Evolutionary conservation across 2,888 invertebrate genomes (phyloP).

Genomic region (Neoaliturus tenellus): DNA sequence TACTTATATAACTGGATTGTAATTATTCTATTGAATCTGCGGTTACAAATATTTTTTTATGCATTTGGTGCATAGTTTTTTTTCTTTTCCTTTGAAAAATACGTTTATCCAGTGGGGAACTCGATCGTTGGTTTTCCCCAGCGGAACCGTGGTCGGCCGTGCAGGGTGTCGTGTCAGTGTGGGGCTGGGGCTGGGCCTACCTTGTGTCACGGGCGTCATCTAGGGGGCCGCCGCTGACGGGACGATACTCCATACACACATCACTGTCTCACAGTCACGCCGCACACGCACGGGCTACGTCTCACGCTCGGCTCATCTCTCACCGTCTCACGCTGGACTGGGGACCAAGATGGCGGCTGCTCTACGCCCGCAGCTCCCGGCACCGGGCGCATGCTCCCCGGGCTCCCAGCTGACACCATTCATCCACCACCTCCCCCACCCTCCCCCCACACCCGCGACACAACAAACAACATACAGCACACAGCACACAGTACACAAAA

Average conservation of each 20-base stretch:
- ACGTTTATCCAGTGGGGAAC: no score
- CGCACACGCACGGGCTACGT: not conserved
- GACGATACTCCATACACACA: not conserved
- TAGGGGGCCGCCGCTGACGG: not conserved
- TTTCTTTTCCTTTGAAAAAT: no score
- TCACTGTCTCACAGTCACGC: not conserved
- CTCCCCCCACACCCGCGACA: not conserved
- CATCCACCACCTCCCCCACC: not conserved
- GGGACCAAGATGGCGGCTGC: constrained; percentile 5
- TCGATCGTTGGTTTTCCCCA: no score
- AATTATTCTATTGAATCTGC: no score
- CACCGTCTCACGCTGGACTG: not conserved
- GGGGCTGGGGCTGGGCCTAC: no score
- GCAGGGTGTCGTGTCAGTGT: no score
- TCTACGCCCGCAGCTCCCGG: not conserved
- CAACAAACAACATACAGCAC: no score
- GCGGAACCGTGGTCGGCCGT: no score
- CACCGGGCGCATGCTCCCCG: not conserved
- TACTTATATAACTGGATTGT: no score
- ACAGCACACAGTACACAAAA: no score
- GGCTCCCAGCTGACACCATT: not conserved
- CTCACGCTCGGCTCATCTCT: not conserved
- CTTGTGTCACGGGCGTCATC: not conserved
- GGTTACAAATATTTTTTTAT: no score
- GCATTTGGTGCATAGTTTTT: no score